Evolutionary conservation across 2,113 vertebrate genomes (phyloP).

Genomic region (Tenebrosternarchus preto): DNA sequence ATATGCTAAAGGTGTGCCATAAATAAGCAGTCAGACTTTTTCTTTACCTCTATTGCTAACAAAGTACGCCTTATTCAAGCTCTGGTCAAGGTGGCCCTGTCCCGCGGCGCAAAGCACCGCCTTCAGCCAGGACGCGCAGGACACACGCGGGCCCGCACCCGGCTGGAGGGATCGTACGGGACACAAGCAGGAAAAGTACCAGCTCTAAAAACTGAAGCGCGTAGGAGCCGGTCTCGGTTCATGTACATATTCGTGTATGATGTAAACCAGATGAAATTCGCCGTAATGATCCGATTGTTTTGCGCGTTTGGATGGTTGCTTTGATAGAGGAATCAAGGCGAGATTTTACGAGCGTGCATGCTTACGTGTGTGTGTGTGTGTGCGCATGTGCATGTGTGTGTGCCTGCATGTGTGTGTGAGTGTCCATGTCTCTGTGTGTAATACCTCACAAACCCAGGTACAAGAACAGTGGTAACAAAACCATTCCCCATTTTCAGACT

Average conservation of each 20-base stretch:
- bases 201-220: slow-evolving; percentile 34
- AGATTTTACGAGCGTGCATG: no score
- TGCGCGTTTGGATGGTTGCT: not conserved
- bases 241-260: slow-evolving; percentile 24
- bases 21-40: slow-evolving; percentile 54
- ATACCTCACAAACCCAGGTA: slow-evolving; percentile 31
- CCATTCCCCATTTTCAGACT: slow-evolving; percentile 30
- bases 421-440: slow-evolving; percentile 23
- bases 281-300: slow-evolving; percentile 17
- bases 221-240: slow-evolving; percentile 29
- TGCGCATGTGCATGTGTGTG: no score
- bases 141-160: not conserved
- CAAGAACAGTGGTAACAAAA: slow-evolving; percentile 22
- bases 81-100: slow-evolving; percentile 38
- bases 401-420: not conserved
- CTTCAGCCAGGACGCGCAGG: not conserved
- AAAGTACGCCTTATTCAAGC: slow-evolving; percentile 52
- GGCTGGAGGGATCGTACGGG: slow-evolving; percentile 37
- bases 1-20: slow-evolving; percentile 47
- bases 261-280: slow-evolving; percentile 44
- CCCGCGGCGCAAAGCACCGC: slow-evolving; percentile 19
- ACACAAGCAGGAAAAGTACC: slow-evolving; percentile 53
- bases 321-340: no score
- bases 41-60: slow-evolving; percentile 44
- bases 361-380: no score